phyloP scores from a whole-genome alignment of 1,140 invertebrate species.

The Anastrepha obliqua region DNA sequence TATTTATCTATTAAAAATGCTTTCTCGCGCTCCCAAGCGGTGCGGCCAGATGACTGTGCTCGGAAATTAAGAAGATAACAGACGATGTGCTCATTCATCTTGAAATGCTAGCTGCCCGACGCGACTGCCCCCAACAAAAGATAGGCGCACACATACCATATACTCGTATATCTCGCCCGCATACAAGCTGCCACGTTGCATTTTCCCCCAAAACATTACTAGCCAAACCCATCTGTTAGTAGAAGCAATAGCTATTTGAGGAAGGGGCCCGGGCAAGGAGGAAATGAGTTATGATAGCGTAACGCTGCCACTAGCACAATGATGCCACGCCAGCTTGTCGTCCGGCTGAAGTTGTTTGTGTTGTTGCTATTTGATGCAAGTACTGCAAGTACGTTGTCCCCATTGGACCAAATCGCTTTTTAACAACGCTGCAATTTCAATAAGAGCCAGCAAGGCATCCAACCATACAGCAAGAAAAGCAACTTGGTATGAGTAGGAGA shows the following conservation, averaged over 20 bases:
- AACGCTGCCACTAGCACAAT: constrained; percentile 22
- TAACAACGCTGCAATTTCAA: constrained; percentile 56
- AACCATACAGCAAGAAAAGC: background rate
- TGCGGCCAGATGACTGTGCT: constrained; percentile 10
- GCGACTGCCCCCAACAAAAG: background rate
- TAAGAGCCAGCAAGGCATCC: constrained; percentile 40
- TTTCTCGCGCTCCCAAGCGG: background rate
- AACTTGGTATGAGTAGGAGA: background rate
- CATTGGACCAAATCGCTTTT: constrained; percentile 54
- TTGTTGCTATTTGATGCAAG: constrained; percentile 17
- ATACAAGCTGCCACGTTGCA: constrained; percentile 30
- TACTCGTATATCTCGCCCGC: background rate
- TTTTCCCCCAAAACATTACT: background rate
- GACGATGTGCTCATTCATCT: constrained; percentile 54
- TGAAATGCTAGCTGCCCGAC: background rate
- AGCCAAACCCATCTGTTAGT: constrained; percentile 1
- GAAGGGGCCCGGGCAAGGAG: background rate
- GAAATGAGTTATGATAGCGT: constrained; percentile 46
- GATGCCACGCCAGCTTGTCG: constrained; percentile 17
- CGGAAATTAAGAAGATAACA: constrained; percentile 56
- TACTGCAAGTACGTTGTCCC: constrained; percentile 7
- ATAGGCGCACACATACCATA: background rate
- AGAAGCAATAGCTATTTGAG: constrained; percentile 15
- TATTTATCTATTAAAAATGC: background rate
- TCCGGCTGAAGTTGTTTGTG: constrained; percentile 22